Evolutionary conservation across 2,797 vertebrate genomes (phyloP), one percentile per base, ranked within the genome.

Genomic region (Sitta carolinensis): DNA sequence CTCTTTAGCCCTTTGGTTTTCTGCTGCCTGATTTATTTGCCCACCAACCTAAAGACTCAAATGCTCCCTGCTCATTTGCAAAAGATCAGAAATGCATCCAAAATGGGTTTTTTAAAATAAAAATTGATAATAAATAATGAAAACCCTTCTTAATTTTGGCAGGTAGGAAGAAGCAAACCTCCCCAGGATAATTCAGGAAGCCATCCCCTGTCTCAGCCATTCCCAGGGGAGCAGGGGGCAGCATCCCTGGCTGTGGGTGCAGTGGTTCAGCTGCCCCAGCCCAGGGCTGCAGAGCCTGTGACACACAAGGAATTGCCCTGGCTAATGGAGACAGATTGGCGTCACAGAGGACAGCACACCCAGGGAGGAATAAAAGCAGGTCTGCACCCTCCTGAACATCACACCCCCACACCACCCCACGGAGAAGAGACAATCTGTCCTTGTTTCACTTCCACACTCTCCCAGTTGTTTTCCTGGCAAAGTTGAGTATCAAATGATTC

Each of bases 381-480:
- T 94, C 45, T 94, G 72, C 89, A 82, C 42, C 74, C 59, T 85
- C 58, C 87, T 36, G 68, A 69, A 94, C 61, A 57, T 14, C 52
- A 91, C 76, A 57, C 45, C 36, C 50, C n/a, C 30, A 15, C n/a
- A 8, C 23, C 70, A 36, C 51, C 12, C 8, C 18, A 66, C 3
- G 0, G 10, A 16, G 1, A 58, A 61, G 84, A 72, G 79, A 91
- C 47, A 78, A 52, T 50, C 75, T 79, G 64, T 80, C 80, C 80
- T 95, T 78, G 66, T 76, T 92, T 93, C 55, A 57, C 50, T 84
- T 52, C 48, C 68, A 40, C 54, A 55, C 84, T 94, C 94, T n/a
- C 57, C 63, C 54, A 2, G 50, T 6, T 78, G 73, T 86, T 91
- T 68, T 42, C 36, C 27, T 88, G 17, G 45, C 62, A 62, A 93